Evolutionary conservation across 2,888 invertebrate genomes (phyloP).

Genomic region (Caenorhabditis sp.): DNA sequence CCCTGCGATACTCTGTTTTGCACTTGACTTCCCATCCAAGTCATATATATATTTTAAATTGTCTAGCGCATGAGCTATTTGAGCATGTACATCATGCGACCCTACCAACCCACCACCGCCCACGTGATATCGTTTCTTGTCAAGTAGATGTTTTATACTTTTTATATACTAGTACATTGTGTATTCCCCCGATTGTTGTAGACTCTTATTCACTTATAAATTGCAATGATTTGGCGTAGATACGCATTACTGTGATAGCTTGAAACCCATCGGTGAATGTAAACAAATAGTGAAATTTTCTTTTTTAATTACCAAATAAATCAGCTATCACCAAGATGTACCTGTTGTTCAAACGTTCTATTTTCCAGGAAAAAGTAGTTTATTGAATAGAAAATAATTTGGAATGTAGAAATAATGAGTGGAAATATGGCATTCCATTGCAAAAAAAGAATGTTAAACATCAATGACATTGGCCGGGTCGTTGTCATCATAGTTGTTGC

Average conservation of each 20-base stretch:
- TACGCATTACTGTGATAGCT: conserved; percentile 50
- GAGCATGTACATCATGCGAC: conserved; percentile 52
- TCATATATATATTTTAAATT: conserved; percentile 13
- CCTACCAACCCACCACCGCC: background rate
- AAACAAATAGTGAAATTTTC: conserved; percentile 5
- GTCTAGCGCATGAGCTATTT: background rate
- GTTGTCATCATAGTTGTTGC: conserved; percentile 50
- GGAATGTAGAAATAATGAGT: background rate
- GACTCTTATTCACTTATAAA: conserved; percentile 27
- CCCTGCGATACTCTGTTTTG: conserved; percentile 47
- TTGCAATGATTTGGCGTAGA: conserved; percentile 5
- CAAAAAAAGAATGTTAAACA: conserved; percentile 47
- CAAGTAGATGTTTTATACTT: conserved; percentile 20
- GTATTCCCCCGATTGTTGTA: conserved; percentile 28
- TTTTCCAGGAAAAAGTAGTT: background rate
- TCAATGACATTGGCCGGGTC: conserved; percentile 65
- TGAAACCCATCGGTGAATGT: conserved; percentile 36
- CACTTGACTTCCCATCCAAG: conserved; percentile 39
- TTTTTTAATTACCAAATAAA: conserved; percentile 25
- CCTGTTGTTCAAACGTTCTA: background rate
- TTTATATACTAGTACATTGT: background rate
- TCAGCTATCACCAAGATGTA: conserved; percentile 43
- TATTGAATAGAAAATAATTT: background rate
- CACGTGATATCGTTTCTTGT: conserved; percentile 27
- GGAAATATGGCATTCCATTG: background rate